Evolutionary conservation across 2,797 vertebrate genomes (phyloP), one percentile per base, ranked within the genome.

Genomic region (Melanotaenia pygmaea): DNA sequence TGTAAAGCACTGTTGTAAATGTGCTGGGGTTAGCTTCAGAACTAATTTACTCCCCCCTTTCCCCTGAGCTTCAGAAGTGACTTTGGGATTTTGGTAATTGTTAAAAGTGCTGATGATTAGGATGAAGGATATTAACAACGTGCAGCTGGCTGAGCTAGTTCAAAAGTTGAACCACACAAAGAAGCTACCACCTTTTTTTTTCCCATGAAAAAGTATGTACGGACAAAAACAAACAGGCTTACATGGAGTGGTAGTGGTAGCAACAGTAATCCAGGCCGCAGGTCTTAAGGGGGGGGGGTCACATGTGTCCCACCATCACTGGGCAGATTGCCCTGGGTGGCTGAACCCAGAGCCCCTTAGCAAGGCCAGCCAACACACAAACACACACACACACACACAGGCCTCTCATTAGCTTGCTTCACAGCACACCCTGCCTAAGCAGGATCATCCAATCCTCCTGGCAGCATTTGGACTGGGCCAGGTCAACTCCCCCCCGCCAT

Each of bases 321-420:
- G 86, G 86, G 89, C 84, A 88, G 86, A 84, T 84, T 84, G 88
- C 77, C 85, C 79, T 40, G 70, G 75, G 80, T 73, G 81, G 72
- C 77, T 88, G 88, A 90, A 89, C 86, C 70, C 63, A 56, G 80
- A 85, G 82, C 74, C 83, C 79, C 88, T 74, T 62, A 72, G 73
- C 61, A 67, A 72, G 65, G 79, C 65, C 77, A 51, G 73, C 86
- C 66, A 74, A 45, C 79, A 83, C 75, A 80, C 73, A 84, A 64
- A 51, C 47, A 82, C 30, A 30, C 30, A 30, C 28, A 30, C 28
- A 30, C 30, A 30, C 47, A 82, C 74, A 67, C 1, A 54, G 77
- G 81, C 82, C 80, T 64, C 88, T 91, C 89, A 93, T 93, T 94
- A 89, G 89, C 89, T 93, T 91, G 88, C 87, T 89, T 91, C 90